Base-by-base conservation (phyloP, 2,113 vertebrate species). In the Melanotaenia duboulayi region DNA sequence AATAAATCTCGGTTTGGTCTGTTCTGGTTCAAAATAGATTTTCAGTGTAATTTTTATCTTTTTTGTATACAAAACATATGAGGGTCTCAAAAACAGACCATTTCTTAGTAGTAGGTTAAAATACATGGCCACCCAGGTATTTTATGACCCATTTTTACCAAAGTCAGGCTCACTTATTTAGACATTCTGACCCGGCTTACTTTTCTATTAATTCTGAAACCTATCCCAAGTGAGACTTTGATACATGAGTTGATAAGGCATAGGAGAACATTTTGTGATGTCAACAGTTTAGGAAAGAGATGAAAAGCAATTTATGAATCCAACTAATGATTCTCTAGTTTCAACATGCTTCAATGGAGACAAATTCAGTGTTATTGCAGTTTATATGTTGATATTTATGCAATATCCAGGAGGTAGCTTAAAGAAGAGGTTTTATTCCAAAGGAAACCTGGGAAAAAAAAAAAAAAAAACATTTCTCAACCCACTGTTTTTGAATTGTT, bases 121-220 rank as follows among this genome's bases (percentile, higher is more conserved):
- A 59, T 32, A 25, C 17, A 35, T 50, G 24, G 25, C 35, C 56
- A 40, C 44, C 19, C 65, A n/a, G 54, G 37, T 58, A 52, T 54
- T 17, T 22, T 40, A 55, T 66, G 61, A 74, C 56, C 70, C 46
- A 62, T 48, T 74, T 28, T 65, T 35, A 58, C 52, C 57, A 42
- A 54, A 24, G 61, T 28, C 23, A 67, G 16, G 46, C 22, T 58
- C 35, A 19, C 23, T 54, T 50, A 24, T 79, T 67, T 50, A 9
- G 14, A 40, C 24, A 49, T 13, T 66, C 24, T 74, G 46, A 66
- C 68, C 73, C 65, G 74, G 64, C 59, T 59, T 42, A 50, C 54
- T 69, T 66, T 73, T 24, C 48, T 24, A 16, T 1, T 4, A 46
- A 16, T 55, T 69, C 19, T 66, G 54, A 54, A 23, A 54, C 17